Base-by-base conservation (phyloP, 1,140 invertebrate genomes). In the Trachymyrmex cornetzi region DNA sequence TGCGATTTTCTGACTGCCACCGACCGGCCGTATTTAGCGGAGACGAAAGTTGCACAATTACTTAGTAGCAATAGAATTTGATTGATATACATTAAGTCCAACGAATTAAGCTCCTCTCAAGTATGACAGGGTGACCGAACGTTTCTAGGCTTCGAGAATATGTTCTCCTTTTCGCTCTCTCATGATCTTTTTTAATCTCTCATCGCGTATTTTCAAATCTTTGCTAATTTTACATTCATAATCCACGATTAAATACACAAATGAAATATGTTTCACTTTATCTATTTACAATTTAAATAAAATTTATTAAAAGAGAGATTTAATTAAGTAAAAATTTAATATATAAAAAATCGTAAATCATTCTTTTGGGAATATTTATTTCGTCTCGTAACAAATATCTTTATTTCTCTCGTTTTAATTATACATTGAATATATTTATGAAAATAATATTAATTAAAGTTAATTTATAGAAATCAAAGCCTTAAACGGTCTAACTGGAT, bases 21-120 rank as follows among this genome's bases (percentile, higher is more conserved):
- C 11, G 19, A n/a, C 16, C 2, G 24, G 14, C 16, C 57, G 75
- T 3, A 64, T 79, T 79, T 27, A 79, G 19, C 38, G 12, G 2
- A 44, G 77, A 75, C 24, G 38, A 66, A n/a, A 48, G 24, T 48
- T 44, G 22, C 16, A 16, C 22, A 48, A 79, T 66, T 79, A 64
- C 27, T 48, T 64, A 48, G 24, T 63, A 64, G 59, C 57, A 63
- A 77, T 64, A 77, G 12, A 77, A 77, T 48, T 77, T 48, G 57
- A 77, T 77, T 63, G 24, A n/a, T n/a, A 48, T 30, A 64, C 24
- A 77, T 77, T 53, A 66, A 50, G 6, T 30, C 30, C 11, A 64
- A 77, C 59, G 19, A 50, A 66, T 77, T 48, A 64, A 48, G 11
- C 19, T 30, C 16, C 24, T 66, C 30, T 66, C 30, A 3, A 12